These are phyloP conservation scores for Listrodromus nycthemerus DNA, from an alignment of 2,888 invertebrate species.

Conservation along the genomic window DNA sequence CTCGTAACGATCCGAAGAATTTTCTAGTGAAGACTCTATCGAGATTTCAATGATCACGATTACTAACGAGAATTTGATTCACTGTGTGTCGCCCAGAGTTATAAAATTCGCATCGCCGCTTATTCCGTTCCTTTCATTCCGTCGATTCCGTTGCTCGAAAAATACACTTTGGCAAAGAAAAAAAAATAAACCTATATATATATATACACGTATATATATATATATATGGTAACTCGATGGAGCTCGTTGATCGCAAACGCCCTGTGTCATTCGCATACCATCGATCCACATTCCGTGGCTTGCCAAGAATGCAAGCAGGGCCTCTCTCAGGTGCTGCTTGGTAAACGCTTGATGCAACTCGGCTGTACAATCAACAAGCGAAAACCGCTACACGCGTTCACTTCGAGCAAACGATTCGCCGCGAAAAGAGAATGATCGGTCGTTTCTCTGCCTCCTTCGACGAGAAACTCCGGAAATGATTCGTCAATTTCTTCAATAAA, in stretches of 20 bases:
- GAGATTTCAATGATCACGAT: slow-evolving; percentile 16
- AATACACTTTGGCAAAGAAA: background rate
- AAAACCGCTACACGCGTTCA: slow-evolving; percentile 74
- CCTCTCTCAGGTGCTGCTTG: slow-evolving; percentile 40
- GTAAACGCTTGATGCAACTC: slow-evolving; percentile 44
- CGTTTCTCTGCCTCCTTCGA: background rate
- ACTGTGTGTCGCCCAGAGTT: background rate
- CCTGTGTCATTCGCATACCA: slow-evolving; percentile 75
- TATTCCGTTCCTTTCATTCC: slow-evolving; percentile 24
- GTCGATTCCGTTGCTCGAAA: background rate
- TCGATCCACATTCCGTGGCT: slow-evolving; percentile 76
- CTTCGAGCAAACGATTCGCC: slow-evolving; percentile 52
- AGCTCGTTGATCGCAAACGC: slow-evolving; percentile 29
- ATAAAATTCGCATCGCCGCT: slow-evolving; percentile 14
- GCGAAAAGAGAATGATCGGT: slow-evolving; percentile 47
- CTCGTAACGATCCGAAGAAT: slow-evolving; percentile 17
- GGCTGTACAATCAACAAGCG: slow-evolving; percentile 70
- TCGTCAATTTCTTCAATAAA: background rate
- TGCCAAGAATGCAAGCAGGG: slow-evolving; percentile 75
- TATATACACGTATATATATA: too few relatives aligned
- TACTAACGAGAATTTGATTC: background rate
- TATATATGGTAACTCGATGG: slow-evolving; percentile 1
- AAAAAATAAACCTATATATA: too few relatives aligned
- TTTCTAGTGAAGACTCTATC: slow-evolving; percentile 13
- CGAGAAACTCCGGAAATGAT: background rate